Base-by-base conservation (phyloP, 2,888 invertebrate genomes). In the Osedax frankpressi region DNA sequence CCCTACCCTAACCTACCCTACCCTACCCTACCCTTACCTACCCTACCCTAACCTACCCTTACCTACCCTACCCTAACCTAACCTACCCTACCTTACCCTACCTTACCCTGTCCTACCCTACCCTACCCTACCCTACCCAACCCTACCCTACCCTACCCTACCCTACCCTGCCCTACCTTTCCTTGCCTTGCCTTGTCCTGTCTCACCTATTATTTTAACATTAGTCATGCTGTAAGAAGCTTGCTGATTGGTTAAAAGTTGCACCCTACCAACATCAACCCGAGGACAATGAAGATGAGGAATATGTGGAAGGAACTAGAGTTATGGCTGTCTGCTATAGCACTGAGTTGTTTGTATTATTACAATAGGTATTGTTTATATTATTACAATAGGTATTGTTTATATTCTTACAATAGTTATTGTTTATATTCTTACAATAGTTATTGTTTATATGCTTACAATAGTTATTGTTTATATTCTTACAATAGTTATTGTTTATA, bases 181-280 rank as follows among this genome's bases (percentile, higher is more conserved):
- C 69, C 28, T 28, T n/a, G n/a, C n/a, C 28, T 19, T 28, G 2
- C 27, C 28, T 27, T 27, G 28, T 6, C 14, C 28, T 28, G n/a
- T 24, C 65, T n/a, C 26, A 28, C 25, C 14, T 11, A 14, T 59
- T 59, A 59, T 59, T 14, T 59, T 14, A 14, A 14, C 59, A n/a
- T 28, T 28, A 86, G 84, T 89, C 91, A 27, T 94, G 94, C 80
- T 91, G 92, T 75, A 88, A 91, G 14, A 92, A 92, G 81, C 86
- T 96, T 71, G 91, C 92, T 82, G 92, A 92, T 80, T 94, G 93
- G 92, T 86, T 96, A 65, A 93, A 91, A 84, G 87, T 90, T n/a
- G 91, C 92, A 0, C 94, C 95, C 0, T 94, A 92, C 81, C 88
- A 86, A 76, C 88, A 89, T 0, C 88, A 89, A 76, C 82, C 84